Conservation (phyloP, 2,113 vertebrate species). For the Misgurnus mizolepis region DNA sequence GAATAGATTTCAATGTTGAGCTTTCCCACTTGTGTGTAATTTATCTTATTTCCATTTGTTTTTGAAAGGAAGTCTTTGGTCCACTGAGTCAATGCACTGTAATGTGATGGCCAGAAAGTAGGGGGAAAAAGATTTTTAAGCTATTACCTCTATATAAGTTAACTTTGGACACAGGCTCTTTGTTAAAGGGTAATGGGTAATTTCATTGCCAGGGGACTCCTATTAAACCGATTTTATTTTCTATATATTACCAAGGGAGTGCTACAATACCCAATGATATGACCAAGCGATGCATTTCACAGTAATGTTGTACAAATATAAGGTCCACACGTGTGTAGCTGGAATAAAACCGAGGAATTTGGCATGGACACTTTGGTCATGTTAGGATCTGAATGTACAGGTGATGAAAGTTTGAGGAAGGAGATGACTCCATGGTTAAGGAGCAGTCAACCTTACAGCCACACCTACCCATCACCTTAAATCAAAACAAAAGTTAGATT, state of each 20-base stretch:
- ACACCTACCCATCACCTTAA: too few relatives aligned
- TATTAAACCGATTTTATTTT: neutral
- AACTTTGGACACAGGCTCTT: neutral
- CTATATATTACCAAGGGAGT: neutral
- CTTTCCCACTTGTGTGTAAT: constrained; percentile 1
- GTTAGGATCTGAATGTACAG: neutral
- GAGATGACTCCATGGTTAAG: neutral
- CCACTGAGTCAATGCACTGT: constrained; percentile 1
- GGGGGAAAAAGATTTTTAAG: neutral
- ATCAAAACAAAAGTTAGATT: neutral
- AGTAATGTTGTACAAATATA: neutral
- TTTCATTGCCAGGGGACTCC: neutral
- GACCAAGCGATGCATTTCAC: neutral
- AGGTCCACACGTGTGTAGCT: neutral
- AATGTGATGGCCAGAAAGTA: neutral
- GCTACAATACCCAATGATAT: neutral
- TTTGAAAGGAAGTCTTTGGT: constrained; percentile 18
- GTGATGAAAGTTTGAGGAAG: neutral
- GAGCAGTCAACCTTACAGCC: neutral
- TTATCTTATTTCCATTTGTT: constrained; percentile 19
- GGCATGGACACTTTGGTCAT: too few relatives aligned
- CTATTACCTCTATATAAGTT: neutral
- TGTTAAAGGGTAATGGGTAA: neutral
- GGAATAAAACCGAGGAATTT: neutral
- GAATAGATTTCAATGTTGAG: neutral